Evolutionary conservation across 2,797 vertebrate species (phyloP).

Genomic region (Chiloscyllium punctatum): DNA sequence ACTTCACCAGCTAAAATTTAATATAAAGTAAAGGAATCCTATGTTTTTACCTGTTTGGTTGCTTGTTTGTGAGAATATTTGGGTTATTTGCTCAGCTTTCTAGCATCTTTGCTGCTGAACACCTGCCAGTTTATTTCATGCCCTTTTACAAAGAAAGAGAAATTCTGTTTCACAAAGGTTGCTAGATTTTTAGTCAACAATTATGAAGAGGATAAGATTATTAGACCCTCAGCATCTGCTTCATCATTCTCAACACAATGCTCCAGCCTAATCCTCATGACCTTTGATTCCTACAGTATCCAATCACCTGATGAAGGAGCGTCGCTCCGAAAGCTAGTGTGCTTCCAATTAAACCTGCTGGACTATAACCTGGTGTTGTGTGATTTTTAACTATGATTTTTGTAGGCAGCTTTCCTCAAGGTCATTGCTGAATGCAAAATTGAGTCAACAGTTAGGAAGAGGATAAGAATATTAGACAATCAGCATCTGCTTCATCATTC

Average conservation of each 20-base stretch:
- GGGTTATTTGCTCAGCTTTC: background rate
- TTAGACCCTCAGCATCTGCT: background rate
- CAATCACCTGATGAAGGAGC: too few species aligned
- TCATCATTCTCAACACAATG: background rate
- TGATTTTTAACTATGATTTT: too few species aligned
- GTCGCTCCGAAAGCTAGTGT: too few species aligned
- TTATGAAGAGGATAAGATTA: too few species aligned
- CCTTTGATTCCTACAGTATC: background rate
- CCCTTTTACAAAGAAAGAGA: background rate
- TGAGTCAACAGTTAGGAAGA: too few species aligned
- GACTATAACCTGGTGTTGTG: too few species aligned
- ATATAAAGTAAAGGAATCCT: background rate
- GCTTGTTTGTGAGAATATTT: background rate
- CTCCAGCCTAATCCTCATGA: background rate
- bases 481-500: background rate
- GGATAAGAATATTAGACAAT: background rate
- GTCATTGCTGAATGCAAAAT: too few species aligned
- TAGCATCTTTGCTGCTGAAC: background rate
- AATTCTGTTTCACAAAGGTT: background rate
- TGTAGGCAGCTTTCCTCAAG: too few species aligned
- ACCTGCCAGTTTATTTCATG: background rate
- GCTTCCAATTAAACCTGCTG: too few species aligned
- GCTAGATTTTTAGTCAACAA: background rate
- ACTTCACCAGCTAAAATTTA: background rate
- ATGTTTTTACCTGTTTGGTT: background rate